A percentile compares a stretch with the other conserved stretches of the same genome.
Evolutionary conservation across 2,888 invertebrate species (phyloP).

Genomic region (Oxystoma pomonae): DNA sequence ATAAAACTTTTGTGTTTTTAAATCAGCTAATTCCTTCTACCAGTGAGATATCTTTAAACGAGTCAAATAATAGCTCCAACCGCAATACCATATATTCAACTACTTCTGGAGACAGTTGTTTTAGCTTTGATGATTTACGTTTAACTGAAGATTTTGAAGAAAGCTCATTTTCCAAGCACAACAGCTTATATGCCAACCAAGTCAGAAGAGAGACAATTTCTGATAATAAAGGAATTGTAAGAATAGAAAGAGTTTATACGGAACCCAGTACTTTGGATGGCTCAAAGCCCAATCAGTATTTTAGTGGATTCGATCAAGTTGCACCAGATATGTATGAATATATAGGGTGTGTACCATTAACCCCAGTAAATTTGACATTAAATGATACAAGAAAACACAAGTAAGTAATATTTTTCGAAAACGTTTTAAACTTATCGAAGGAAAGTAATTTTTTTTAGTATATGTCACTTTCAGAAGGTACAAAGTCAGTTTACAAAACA

Average conservation of each 20-base stretch:
- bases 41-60: constrained; percentile 4
- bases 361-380: not conserved
- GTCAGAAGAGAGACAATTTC: constrained; percentile 29
- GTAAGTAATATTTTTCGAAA: too few relatives aligned
- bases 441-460: too few relatives aligned
- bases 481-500: too few relatives aligned
- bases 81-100: constrained; percentile 31
- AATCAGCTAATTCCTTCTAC: not conserved
- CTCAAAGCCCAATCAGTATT: not conserved
- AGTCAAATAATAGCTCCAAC: constrained; percentile 20
- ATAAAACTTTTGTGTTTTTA: not conserved
- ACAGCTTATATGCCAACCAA: not conserved
- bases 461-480: too few relatives aligned
- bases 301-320: not conserved
- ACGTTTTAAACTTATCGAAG: too few relatives aligned
- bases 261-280: constrained; percentile 1
- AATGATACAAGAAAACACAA: not conserved
- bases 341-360: not conserved
- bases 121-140: constrained; percentile 21
- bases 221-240: constrained; percentile 30
- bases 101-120: constrained; percentile 22
- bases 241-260: constrained; percentile 29
- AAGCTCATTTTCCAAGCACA: not conserved
- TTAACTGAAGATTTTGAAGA: not conserved
- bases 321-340: not conserved